Evolutionary conservation across 2,888 invertebrate genomes (phyloP).

Genomic region (Choreutis nemorana): DNA sequence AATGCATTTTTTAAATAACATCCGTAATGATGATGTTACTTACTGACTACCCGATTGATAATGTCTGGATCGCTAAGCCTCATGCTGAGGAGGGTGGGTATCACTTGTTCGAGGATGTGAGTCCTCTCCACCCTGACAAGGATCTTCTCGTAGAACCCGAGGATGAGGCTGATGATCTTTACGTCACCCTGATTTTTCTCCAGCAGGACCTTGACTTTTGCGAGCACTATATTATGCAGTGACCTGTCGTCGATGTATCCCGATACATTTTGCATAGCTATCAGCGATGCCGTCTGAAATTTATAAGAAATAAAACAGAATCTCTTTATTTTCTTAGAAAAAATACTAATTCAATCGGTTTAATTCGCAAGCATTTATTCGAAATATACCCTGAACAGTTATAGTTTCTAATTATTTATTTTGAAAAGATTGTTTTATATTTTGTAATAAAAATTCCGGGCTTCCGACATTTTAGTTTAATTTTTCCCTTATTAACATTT

Average conservation of each 20-base stretch:
- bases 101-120: slow-evolving; percentile 89
- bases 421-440: too few relatives aligned
- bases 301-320: slow-evolving; percentile 6
- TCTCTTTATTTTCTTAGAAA: slow-evolving; percentile 6
- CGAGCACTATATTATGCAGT: slow-evolving; percentile 81
- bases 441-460: too few relatives aligned
- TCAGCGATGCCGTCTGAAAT: slow-evolving; percentile 84
- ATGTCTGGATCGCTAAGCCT: slow-evolving; percentile 89
- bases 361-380: too few relatives aligned
- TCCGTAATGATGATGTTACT: too few relatives aligned
- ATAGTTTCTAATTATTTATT: too few relatives aligned
- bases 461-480: too few relatives aligned
- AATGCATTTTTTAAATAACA: too few relatives aligned
- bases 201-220: slow-evolving; percentile 81
- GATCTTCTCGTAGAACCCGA: slow-evolving; percentile 82
- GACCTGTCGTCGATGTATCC: slow-evolving; percentile 85
- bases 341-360: too few relatives aligned
- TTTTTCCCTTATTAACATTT: too few relatives aligned
- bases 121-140: slow-evolving; percentile 84
- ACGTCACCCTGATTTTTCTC: slow-evolving; percentile 82
- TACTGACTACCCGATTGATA: slow-evolving; percentile 90
- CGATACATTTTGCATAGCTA: slow-evolving; percentile 85
- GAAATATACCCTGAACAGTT: too few relatives aligned
- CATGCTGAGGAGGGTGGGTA: slow-evolving; percentile 88
- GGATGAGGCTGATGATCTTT: slow-evolving; percentile 80